Percentiles rank a stretch among this genome's conserved stretches.
Evolutionary conservation across 1,140 invertebrate genomes (phyloP).

Genomic region (Lineus longissimus): DNA sequence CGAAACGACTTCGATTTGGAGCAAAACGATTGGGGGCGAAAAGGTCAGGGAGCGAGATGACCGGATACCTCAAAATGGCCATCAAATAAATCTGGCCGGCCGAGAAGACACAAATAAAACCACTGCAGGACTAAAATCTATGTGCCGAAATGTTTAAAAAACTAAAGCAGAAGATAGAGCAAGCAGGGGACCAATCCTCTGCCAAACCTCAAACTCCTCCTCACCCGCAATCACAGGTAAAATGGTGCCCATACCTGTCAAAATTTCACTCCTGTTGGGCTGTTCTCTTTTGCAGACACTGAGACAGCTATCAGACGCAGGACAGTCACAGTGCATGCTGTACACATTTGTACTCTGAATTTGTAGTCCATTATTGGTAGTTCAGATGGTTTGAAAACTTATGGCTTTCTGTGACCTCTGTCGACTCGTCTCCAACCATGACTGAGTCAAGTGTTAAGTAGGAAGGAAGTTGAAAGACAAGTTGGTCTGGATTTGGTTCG

Average conservation of each 20-base stretch:
- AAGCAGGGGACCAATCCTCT: conserved; percentile 3
- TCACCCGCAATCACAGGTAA: not conserved
- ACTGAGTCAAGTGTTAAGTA: too few species aligned
- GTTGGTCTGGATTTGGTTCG: too few species aligned
- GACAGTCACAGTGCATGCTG: not conserved
- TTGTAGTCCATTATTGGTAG: not conserved
- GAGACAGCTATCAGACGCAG: not conserved
- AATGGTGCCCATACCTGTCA: not conserved
- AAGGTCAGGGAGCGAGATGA: too few species aligned
- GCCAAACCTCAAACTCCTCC: not conserved
- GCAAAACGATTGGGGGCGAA: too few species aligned
- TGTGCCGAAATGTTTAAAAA: conserved; percentile 10
- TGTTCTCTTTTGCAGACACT: not conserved
- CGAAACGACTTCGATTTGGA: too few species aligned
- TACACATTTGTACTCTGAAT: not conserved
- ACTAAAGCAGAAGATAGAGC: conserved; percentile 8
- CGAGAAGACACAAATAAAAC: too few species aligned
- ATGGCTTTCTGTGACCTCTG: too few species aligned
- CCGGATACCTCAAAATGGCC: too few species aligned
- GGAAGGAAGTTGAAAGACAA: too few species aligned
- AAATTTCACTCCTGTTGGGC: not conserved
- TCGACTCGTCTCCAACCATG: too few species aligned
- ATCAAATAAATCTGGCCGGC: too few species aligned
- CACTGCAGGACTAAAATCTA: too few species aligned
- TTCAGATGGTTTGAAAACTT: not conserved